These are phyloP conservation scores for Hoplias malabaricus DNA, from an alignment of 2,113 vertebrate species.

Conservation along the genomic window DNA sequence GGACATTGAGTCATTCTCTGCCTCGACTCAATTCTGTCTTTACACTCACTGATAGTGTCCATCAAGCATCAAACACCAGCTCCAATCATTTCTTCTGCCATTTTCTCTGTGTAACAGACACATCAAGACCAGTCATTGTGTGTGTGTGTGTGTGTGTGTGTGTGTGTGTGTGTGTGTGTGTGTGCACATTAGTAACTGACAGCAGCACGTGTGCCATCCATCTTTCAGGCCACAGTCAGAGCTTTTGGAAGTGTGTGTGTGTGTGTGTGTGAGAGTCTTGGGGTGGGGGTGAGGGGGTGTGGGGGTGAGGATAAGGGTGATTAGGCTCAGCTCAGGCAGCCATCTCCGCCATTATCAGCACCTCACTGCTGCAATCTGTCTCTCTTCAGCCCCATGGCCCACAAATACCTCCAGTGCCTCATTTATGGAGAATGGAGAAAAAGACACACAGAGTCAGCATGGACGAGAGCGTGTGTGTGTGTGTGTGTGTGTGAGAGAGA, in stretches of 20 bases:
- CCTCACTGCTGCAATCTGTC: slow-evolving; percentile 63
- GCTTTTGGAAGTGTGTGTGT: slow-evolving; percentile 61
- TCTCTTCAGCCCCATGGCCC: slow-evolving; percentile 55
- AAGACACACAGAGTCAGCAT: slow-evolving; percentile 7
- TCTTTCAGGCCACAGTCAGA: slow-evolving; percentile 51
- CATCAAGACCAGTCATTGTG: neutral
- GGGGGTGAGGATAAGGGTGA: slow-evolving; percentile 55
- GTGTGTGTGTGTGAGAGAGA: neutral
- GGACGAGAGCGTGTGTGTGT: slow-evolving; percentile 4
- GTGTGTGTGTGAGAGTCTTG: no score
- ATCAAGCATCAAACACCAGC: slow-evolving; percentile 7
- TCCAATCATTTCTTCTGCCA: neutral
- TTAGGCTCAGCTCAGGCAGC: slow-evolving; percentile 69
- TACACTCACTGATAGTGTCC: neutral
- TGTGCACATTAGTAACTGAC: slow-evolving; percentile 49
- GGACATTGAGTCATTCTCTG: neutral
- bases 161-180: neutral
- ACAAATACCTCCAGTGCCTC: slow-evolving; percentile 47
- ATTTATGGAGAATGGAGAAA: slow-evolving; percentile 26
- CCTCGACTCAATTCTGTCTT: neutral
- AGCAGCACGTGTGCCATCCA: slow-evolving; percentile 54
- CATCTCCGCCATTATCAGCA: slow-evolving; percentile 69
- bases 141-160: neutral
- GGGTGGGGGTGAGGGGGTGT: no score
- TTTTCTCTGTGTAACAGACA: neutral